Evolutionary conservation across 1,140 invertebrate species (phyloP), one percentile per base, ranked within the genome.

Genomic region (Hirudo medicinalis): DNA sequence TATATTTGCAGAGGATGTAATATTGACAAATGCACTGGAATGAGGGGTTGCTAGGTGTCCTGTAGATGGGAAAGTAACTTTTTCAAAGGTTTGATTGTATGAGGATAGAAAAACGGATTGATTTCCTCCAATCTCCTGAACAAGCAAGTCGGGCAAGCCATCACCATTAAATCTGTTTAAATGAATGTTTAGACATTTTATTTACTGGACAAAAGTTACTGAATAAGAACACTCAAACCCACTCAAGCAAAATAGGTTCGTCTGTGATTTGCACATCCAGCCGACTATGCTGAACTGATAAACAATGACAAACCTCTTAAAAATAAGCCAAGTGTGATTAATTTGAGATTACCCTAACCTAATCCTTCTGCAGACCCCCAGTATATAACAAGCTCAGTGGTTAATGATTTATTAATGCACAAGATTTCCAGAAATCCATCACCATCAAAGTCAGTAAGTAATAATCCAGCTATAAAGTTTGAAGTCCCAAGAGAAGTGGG

Each of bases 161-260:
- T 25, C 29, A 25, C 22, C 22, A 63, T 63, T 25, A 63, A 63
- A 63, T 25, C 29, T 25, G 29, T 25, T 22, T 63, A 25, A 22
- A 63, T 63, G 9, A 63, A 63, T 25, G 19, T 22, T 25, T 57
- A 25, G 54, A 4, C 54, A 57, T 57, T 57, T n/a, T 57, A n/a
- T 2, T 25, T 25, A 11, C 29, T 63, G 2, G 22, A 63, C 17
- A 32, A 15, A 5, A 63, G 15, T 25, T n/a, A 32, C 22, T 63
- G 19, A 63, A 63, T 63, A 63, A 63, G 4, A 11, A 63, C 1
- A 25, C 11, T 63, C 29, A 32, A 25, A 63, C 57, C 9, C 22
- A 63, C 57, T 63, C 57, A n/a, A 63, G 17, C 29, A 63, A 25
- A 63, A 63, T 63, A 2, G 57, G 57, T 15, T 63, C 57, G 17